Evolutionary conservation across 2,888 invertebrate genomes (phyloP), one percentile per base, ranked within the genome.

Genomic region (Flexamia atlantica): DNA sequence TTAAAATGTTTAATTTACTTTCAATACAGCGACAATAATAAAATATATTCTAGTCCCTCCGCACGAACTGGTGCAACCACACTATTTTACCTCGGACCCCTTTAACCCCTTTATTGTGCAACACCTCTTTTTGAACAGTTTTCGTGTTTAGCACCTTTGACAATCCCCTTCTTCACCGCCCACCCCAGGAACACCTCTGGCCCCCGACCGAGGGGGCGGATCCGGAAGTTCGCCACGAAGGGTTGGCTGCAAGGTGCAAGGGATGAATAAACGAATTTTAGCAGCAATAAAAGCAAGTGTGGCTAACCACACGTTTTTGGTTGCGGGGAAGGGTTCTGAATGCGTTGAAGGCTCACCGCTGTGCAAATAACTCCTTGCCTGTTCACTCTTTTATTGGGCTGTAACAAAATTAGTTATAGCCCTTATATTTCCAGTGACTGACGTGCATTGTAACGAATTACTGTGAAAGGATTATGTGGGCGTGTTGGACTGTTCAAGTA

Each of bases 221-320:
- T 5, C 72, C 36, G 36, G 72, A 72, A 40, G 72, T 40, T 23
- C 14, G 30, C 14, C 9, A 9, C 40, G 10, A 23, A 72, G 40
- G 72, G 72, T n/a, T n/a, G n/a, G 72, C 14, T 36, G 74, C 28
- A 42, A 46, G 28, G 74, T 40, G 72, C 14, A 46, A 76, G 74
- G 74, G 74, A 50, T 50, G 74, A 76, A 42, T 72, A 50, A 76
- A 76, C 42, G 74, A 76, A 76, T 76, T 57, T 76, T 46, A 50
- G 40, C 46, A 76, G 40, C 74, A 76, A 46, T 46, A 76, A 76
- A 76, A 76, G 74, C 46, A 76, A 76, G 74, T 76, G 74, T 76
- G 74, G 74, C 74, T 46, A 76, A 76, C 74, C 74, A 28, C 74
- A 46, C 23, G 74, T 76, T 76, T 23, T 4, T 23, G 28, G 74